phyloP scores from a whole-genome alignment of 2,113 vertebrate species.

The Dipodomys spectabilis region DNA sequence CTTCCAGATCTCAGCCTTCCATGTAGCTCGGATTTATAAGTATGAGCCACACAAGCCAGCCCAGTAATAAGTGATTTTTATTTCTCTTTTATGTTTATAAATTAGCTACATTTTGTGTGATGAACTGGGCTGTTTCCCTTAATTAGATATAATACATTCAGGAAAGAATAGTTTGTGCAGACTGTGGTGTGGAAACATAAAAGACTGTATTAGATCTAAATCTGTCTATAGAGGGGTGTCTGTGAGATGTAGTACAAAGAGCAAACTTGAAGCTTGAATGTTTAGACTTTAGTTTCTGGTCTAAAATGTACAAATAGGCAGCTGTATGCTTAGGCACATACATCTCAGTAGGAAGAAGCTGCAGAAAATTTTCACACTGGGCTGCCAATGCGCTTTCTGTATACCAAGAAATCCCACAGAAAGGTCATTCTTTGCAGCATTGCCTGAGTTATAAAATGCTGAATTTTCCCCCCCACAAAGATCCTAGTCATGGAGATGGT shows the following conservation, averaged over 20 bases:
- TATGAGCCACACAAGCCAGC: too few species aligned
- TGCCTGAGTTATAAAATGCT: not conserved
- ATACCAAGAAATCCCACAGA: not conserved
- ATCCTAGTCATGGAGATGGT: not conserved
- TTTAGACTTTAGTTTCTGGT: not conserved
- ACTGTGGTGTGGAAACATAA: not conserved
- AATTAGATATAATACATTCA: not conserved
- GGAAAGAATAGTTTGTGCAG: not conserved
- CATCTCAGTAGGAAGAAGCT: not conserved
- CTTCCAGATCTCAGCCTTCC: too few species aligned
- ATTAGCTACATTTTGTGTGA: not conserved
- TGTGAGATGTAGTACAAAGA: not conserved
- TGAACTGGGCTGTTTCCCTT: not conserved
- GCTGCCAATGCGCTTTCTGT: not conserved
- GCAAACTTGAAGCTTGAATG: too few species aligned
- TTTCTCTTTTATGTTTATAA: not conserved
- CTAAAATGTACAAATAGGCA: not conserved
- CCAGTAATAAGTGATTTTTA: not conserved
- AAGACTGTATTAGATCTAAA: not conserved
- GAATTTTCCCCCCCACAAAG: not conserved
- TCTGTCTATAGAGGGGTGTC: not conserved
- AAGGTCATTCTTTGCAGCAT: not conserved
- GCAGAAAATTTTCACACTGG: not conserved
- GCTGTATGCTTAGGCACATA: not conserved
- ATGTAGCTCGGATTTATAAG: too few species aligned